Evolutionary conservation across 2,797 vertebrate species (phyloP).

Genomic region (Ibycter americanus): DNA sequence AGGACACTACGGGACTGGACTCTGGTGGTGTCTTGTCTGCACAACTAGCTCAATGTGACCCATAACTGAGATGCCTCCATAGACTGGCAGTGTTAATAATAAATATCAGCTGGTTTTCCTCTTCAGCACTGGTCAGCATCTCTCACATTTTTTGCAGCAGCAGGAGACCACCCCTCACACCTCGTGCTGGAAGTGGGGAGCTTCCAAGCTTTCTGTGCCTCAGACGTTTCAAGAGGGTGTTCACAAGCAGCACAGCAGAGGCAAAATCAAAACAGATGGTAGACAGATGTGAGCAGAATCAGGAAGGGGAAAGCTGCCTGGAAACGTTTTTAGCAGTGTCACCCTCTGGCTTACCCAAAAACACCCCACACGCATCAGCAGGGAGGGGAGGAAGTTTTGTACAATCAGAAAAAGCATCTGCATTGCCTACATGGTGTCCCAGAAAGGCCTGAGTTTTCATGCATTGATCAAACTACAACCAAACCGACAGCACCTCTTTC

Average conservation of each 20-base stretch:
- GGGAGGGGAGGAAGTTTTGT: neutral
- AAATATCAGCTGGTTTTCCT: neutral
- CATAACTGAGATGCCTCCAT: neutral
- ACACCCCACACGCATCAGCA: neutral
- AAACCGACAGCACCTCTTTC: fast-evolving
- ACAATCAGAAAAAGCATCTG: neutral
- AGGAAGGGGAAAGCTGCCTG: neutral
- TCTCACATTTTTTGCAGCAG: neutral
- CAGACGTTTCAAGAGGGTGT: neutral
- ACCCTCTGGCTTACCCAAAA: neutral
- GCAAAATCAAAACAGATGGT: slow-evolving; percentile 21
- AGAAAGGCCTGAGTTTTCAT: neutral
- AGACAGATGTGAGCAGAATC: neutral
- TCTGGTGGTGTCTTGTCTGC: neutral
- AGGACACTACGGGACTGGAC: fast-evolving
- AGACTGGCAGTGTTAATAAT: neutral
- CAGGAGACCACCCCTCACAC: neutral
- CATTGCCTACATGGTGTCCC: neutral
- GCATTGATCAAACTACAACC: neutral
- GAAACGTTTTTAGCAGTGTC: neutral
- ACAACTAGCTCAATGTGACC: neutral
- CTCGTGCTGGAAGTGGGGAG: neutral
- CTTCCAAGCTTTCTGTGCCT: neutral
- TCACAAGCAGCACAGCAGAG: neutral
- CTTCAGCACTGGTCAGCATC: neutral